phyloP scores from a whole-genome alignment of 2,888 invertebrate genomes.

The Drosophila nr. fundita region DNA sequence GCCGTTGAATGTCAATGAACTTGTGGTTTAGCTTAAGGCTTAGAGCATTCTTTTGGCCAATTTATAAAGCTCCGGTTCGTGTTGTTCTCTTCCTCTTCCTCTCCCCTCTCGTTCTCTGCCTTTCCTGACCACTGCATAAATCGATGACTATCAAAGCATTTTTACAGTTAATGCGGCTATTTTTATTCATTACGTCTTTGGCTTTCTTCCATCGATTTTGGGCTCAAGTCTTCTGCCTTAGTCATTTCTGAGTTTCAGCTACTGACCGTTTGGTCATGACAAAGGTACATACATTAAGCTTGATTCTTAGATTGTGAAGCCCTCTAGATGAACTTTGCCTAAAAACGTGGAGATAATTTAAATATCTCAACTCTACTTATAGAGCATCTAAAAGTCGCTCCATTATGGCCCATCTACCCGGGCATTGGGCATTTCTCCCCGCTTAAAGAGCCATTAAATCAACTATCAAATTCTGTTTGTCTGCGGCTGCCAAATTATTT shows the following conservation, averaged over 20 bases:
- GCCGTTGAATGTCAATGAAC: conserved; percentile 71
- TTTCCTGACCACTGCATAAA: conserved; percentile 45
- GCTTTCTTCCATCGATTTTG: conserved; percentile 65
- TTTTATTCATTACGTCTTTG: conserved; percentile 79
- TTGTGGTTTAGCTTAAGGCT: conserved; percentile 62
- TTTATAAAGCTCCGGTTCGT: conserved; percentile 61
- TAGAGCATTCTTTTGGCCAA: conserved; percentile 74
- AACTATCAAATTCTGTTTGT: conserved; percentile 30
- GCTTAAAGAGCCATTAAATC: conserved; percentile 38
- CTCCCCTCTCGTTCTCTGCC: conserved; percentile 6
- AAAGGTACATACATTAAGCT: background rate
- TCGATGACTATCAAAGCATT: conserved; percentile 77
- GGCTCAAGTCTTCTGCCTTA: conserved; percentile 16
- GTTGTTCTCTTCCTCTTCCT: conserved; percentile 18
- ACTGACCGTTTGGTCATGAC: conserved; percentile 23
- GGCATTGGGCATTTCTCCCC: conserved; percentile 25
- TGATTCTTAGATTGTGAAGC: background rate
- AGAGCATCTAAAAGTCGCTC: conserved; percentile 4
- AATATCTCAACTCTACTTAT: background rate
- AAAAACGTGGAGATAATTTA: background rate
- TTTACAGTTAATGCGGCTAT: conserved; percentile 81
- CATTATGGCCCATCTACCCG: conserved; percentile 10
- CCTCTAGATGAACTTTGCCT: background rate
- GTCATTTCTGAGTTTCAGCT: conserved; percentile 32
- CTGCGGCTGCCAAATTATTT: conserved; percentile 44